Base-by-base conservation (phyloP, 1,140 invertebrate genomes). In the Drosophila oshimai region DNA sequence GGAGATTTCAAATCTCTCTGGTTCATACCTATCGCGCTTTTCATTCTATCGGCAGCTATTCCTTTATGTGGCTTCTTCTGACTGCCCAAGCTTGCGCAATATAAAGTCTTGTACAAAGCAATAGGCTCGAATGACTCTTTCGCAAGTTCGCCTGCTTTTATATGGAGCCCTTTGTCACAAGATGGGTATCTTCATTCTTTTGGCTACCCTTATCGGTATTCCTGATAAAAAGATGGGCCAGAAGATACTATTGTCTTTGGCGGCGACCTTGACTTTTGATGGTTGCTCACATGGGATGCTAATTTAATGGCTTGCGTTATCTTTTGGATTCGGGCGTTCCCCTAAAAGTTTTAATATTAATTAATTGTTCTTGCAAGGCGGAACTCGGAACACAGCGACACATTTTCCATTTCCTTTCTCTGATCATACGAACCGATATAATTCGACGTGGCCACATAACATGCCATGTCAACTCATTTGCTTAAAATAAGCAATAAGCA, bases 21-120 rank as follows among this genome's bases (percentile, higher is more conserved):
- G 22, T 51, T 12, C 17, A 46, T 84, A 86, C 80, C 67, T 51
- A 73, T 69, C 13, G 58, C 12, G n/a, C 57, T 46, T 74, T 60
- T 84, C 79, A 86, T 86, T 45, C 5, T 75, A 46, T 17, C 6
- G 46, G 42, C 55, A 72, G 55, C 55, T 80, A 51, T 78, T 83
- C 74, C 79, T 69, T 41, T n/a, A 45, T 47, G 24, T 20, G 7
- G 5, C 18, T 45, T n/a, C 28, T 41, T 17, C 26, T 17, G 22
- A 41, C 58, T 50, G 22, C 39, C 39, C 20, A 68, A 50, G 68
- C 58, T 77, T 54, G 51, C 24, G 18, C 36, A 39, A 39, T 39
- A 9, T 12, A 41, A 61, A 60, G 31, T 55, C 47, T 58, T 39
- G 53, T 67, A 50, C 67, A 26, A 51, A 61, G 24, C 33, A 53